Base-by-base conservation (phyloP, 2,113 vertebrate genomes). In the Burhinus oedicnemus region DNA sequence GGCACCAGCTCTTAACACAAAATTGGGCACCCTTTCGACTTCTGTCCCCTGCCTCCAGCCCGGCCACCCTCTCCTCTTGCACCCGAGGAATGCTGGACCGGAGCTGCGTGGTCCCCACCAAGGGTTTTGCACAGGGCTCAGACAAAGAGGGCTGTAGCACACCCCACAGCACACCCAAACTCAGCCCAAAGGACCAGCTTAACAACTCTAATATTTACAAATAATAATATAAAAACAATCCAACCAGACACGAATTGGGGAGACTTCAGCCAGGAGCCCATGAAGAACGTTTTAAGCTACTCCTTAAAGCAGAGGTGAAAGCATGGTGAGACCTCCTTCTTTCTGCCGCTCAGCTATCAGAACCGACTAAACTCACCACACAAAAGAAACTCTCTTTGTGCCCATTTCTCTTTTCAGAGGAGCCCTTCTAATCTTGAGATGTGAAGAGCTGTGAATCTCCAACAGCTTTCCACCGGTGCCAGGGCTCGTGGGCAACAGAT, bases 401-500 rank as follows among this genome's bases (percentile, higher is more conserved):
- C 57, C 47, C 9, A 0, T 42, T 62, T 38, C 54, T 49, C 18
- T 60, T 71, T 47, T 22, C 76, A 83, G 79, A 90, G 47, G 23
- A 87, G 47, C 54, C 42, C 23, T 25, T 64, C 68, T 58, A 32
- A 64, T 15, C 57, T 23, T 3, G 65, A 17, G 47, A 74, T 34
- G 89, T 5, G n/a, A 78, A 75, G 51, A 87, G 80, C 81, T 84
- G 72, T 9, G 75, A 72, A 68, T 85, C 57, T 54, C 89, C 76
- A 86, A 51, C 91, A 93, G 72, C 61, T 84, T 54, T 55, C 57
- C 74, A n/a, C 55, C 5, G 0, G n/a, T 13, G 9, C 77, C 75
- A 76, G 75, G 11, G 82, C 90, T 87, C 36, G 83, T 44, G 80
- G 94, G 83, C 86, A 93, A 92, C 44, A 89, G 81, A 64, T 51